Evolutionary conservation across 2,888 invertebrate species (phyloP).

Genomic region (Amitus sp.): DNA sequence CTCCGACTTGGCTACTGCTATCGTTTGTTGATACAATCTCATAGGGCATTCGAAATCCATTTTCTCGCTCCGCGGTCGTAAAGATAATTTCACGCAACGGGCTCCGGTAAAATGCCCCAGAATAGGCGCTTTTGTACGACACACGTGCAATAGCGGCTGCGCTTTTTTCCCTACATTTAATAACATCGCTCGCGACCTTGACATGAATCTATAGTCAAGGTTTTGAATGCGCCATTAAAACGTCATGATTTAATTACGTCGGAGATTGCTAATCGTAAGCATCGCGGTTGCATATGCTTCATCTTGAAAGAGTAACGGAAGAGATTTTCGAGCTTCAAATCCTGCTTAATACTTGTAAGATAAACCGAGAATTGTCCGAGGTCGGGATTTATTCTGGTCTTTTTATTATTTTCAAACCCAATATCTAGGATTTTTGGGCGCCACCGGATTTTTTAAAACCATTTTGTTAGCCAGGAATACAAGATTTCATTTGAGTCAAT

Average conservation of each 20-base stretch:
- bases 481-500: no score
- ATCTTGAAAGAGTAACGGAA: neutral
- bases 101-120: neutral
- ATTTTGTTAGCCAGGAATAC: no score
- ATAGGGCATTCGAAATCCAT: neutral
- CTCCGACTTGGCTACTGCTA: no score
- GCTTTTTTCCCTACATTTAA: slow-evolving; percentile 3
- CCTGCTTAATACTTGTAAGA: no score
- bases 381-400: no score
- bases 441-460: no score
- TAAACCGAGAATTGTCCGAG: no score
- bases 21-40: neutral
- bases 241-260: slow-evolving; percentile 4
- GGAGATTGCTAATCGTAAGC: slow-evolving; percentile 3
- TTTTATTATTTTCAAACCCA: no score
- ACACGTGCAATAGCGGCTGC: slow-evolving; percentile 3
- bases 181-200: neutral
- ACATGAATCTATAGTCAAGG: neutral
- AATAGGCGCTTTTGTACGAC: neutral
- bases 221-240: neutral
- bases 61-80: slow-evolving; percentile 2
- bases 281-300: neutral
- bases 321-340: no score
- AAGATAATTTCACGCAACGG: slow-evolving; percentile 9
- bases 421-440: no score